Base-by-base conservation (phyloP, 64 coral and sea anemone genomes). In the Catalaphyllia jardinei region DNA sequence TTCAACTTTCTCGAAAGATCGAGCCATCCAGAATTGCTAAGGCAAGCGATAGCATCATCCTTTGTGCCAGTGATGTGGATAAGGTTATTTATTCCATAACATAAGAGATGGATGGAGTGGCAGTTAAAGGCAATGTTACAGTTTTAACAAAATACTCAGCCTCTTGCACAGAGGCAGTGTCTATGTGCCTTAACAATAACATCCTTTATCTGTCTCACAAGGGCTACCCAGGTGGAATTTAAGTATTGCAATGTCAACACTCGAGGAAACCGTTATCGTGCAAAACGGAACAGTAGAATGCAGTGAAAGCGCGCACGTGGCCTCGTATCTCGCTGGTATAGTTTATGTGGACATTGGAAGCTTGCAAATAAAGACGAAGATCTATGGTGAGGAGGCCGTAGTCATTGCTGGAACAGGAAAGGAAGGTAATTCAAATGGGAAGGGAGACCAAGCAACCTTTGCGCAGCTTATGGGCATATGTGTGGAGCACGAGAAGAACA, bases 141-240 rank as follows among this genome's bases (percentile, higher is more conserved):
- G 20, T 31, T 91, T 86, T 91, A 25, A 28, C 24, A 52, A 60
- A 86, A 74, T 77, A 91, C 71, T 78, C 80, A 42, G 33, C 69
- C 38, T n/a, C 16, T 24, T 91, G 89, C 52, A 91, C 50, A 33
- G 71, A 91, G 20, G 79, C 86, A 16, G 22, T 91, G 30, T 74
- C 77, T 7, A 83, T 91, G 78, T 91, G 78, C 76, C 28, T 90
- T 18, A 83, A 82, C 51, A 65, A 54, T 30, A 91, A 91, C 71
- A 64, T 72, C 35, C 69, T 86, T 85, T 91, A 86, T 75, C 42
- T 91, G 35, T 91, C 89, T 75, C 89, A 91, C 57, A 86, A 91
- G 19, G 80, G 89, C 42, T 63, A 60, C 30, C 89, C 80, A 35
- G 67, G 89, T 60, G 89, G 89, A 76, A 76, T 91, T n/a, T 60